Evolutionary conservation across 2,888 invertebrate genomes (phyloP).

Genomic region (Ormyrus pomaceus): DNA sequence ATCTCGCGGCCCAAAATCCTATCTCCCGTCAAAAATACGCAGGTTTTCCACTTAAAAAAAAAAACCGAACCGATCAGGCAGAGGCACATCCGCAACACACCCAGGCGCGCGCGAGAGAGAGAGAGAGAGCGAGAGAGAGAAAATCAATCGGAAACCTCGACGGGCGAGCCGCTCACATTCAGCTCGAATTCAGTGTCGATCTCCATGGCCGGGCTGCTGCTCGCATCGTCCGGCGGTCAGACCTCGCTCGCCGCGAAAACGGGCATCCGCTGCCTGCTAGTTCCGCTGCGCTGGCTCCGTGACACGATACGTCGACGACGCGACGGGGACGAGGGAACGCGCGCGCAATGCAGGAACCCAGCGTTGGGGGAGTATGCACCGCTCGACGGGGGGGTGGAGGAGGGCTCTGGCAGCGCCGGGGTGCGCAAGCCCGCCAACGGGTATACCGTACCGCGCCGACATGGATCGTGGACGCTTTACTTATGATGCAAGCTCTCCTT

Average conservation of each 20-base stretch:
- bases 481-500: too few relatives aligned
- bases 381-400: too few relatives aligned
- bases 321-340: conserved; percentile 12
- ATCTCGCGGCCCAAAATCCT: too few relatives aligned
- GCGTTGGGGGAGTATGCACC: too few relatives aligned
- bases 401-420: too few relatives aligned
- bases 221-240: conserved; percentile 18
- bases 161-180: conserved; percentile 27
- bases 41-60: neutral
- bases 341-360: too few relatives aligned
- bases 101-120: too few relatives aligned
- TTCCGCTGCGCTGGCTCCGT: neutral
- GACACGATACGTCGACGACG: neutral
- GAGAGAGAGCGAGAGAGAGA: neutral
- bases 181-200: conserved; percentile 48
- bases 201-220: conserved; percentile 31
- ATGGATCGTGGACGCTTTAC: too few relatives aligned
- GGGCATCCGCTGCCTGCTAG: neutral
- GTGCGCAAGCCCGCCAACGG: too few relatives aligned
- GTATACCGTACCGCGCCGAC: too few relatives aligned
- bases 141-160: neutral
- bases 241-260: neutral
- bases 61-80: neutral
- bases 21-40: too few relatives aligned
- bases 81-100: too few relatives aligned